Base-by-base conservation (phyloP, 2,113 vertebrate species). In the Crotophaga sulcirostris region DNA sequence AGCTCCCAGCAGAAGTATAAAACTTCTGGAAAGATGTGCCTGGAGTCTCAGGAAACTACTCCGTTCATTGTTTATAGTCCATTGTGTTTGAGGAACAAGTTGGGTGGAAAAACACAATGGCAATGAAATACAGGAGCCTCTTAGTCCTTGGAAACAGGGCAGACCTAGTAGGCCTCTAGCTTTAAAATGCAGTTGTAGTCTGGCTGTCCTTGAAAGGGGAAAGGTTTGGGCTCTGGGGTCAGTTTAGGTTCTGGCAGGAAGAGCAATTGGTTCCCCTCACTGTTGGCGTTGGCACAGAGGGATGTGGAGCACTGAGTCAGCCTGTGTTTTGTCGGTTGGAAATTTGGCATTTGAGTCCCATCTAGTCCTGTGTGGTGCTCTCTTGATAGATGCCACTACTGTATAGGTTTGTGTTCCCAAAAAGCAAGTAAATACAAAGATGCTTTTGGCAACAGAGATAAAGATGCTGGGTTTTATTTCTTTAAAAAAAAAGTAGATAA, bases 41-140 rank as follows among this genome's bases (percentile, higher is more conserved):
- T 88, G 79, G 83, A 59, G 52, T 84, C 49, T 94, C 86, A 89
- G 86, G 84, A 92, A 92, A 36, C 72, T 26, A 26, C 40, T 62
- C 19, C 3, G 7, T 67, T 87, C 49, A 25, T 60, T 94, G 79
- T 83, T 95, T 73, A 33, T 66, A 69, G 38, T 0, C 87, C 36
- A 72, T 87, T 75, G 79, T 90, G 45, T 74, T 62, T 74, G 87
- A 87, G 38, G 60, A 89, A 42, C 20, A 42, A 68, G 26, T 47
- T 84, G 55, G 6, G 42, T 81, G 38, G 76, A 60, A 91, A 85
- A 86, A 45, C 68, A 24, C 17, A 56, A 47, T 54, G 60, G 7
- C 69, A 63, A 10, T 55, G 55, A 76, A 85, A 29, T 38, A 36
- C 0, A 7, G 51, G 40, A 77, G 59, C 19, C 28, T 84, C 1